A percentile compares a stretch with the other conserved stretches of the same genome.
Conservation (phyloP, 2,888 invertebrate genomes). For the Polymixis lichenea region DNA sequence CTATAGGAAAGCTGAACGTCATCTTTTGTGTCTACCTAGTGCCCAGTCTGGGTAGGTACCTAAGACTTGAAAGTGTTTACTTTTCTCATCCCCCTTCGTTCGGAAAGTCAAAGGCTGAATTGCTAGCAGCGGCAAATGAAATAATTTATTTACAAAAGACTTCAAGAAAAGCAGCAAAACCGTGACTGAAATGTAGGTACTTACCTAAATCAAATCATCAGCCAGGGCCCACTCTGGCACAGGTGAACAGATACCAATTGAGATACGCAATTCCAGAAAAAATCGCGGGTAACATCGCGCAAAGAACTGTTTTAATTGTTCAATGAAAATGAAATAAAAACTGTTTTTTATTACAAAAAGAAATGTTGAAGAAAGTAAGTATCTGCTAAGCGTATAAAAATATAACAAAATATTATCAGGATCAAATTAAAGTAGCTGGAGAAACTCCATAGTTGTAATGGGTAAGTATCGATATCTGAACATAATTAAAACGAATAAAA, state of each 20-base stretch:
- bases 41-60: not conserved
- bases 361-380: not conserved
- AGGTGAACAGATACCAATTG: not conserved
- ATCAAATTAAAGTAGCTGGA: not conserved
- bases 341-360: not conserved
- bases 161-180: not conserved
- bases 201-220: not conserved
- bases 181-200: not conserved
- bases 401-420: not conserved
- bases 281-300: not conserved
- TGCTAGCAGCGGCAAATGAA: not conserved
- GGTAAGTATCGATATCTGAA: not conserved
- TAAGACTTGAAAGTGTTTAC: not conserved
- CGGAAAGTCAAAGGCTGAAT: not conserved
- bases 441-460: not conserved
- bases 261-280: not conserved
- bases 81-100: not conserved
- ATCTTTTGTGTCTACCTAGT: not conserved
- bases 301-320: not conserved
- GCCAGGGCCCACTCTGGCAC: not conserved
- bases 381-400: not conserved
- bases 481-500: no score
- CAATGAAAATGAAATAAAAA: not conserved
- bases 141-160: not conserved
- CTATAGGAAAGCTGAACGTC: not conserved